Percentiles rank a stretch among this genome's conserved stretches.
Conservation (phyloP, 2,797 vertebrate genomes). For the Myotis pilosus region DNA sequence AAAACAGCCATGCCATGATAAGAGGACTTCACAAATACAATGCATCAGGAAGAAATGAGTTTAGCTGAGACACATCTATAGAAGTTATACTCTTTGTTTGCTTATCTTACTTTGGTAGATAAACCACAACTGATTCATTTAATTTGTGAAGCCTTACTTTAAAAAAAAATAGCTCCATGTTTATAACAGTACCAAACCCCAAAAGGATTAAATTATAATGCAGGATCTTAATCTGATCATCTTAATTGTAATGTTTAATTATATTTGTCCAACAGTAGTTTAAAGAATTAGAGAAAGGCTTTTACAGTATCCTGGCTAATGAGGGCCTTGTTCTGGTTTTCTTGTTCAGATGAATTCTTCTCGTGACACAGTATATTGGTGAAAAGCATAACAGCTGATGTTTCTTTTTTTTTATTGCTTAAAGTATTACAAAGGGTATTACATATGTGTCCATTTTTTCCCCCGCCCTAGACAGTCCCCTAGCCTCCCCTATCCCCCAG, state of each 20-base stretch:
- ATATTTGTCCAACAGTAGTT: conserved; percentile 64
- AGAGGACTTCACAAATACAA: neutral
- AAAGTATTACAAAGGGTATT: too few relatives aligned
- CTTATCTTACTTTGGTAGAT: neutral
- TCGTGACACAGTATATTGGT: neutral
- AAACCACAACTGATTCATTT: conserved; percentile 2
- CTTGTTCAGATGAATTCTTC: neutral
- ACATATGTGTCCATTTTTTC: too few relatives aligned
- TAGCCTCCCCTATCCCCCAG: too few relatives aligned
- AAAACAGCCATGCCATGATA: neutral
- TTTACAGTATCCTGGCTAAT: conserved; percentile 32
- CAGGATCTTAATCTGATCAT: conserved; percentile 56
- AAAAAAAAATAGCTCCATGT: neutral
- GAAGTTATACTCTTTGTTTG: conserved; percentile 13
- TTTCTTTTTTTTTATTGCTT: too few relatives aligned
- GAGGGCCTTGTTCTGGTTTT: neutral
- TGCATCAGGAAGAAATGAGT: neutral
- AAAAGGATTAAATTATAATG: conserved; percentile 59
- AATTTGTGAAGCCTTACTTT: neutral
- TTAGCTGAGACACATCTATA: neutral
- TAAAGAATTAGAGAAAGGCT: conserved; percentile 47
- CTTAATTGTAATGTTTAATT: conserved; percentile 58
- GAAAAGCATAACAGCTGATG: neutral
- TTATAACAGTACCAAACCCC: conserved; percentile 10
- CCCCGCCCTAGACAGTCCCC: too few relatives aligned